phyloP scores from a whole-genome alignment of 2,113 vertebrate genomes.

The Thalassoma bifasciatum region DNA sequence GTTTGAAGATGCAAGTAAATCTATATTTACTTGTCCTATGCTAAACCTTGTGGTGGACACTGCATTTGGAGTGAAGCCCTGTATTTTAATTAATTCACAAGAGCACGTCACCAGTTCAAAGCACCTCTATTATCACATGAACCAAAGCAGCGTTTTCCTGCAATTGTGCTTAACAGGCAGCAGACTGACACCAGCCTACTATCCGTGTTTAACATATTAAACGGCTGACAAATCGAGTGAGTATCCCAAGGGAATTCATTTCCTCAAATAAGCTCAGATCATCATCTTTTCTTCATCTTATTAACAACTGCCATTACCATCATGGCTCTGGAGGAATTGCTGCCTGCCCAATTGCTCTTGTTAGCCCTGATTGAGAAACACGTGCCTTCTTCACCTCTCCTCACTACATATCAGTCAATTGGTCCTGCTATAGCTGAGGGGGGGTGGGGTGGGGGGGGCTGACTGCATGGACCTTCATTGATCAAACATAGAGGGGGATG shows the following conservation, averaged over 20 bases:
- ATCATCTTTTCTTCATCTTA: conserved; percentile 49
- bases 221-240: conserved; percentile 51
- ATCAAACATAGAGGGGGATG: conserved; percentile 49
- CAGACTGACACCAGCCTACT: conserved; percentile 61
- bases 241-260: conserved; percentile 50
- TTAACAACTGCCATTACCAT: conserved; percentile 50
- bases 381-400: conserved; percentile 10
- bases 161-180: conserved; percentile 39
- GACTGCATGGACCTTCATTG: conserved; percentile 63
- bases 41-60: background rate
- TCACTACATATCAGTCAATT: conserved; percentile 45
- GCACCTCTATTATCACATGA: conserved; percentile 30
- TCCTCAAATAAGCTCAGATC: conserved; percentile 55
- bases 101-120: background rate
- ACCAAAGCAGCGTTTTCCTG: conserved; percentile 27
- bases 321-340: conserved; percentile 14
- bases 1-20: background rate
- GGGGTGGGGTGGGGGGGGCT: conserved; percentile 1
- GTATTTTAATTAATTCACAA: conserved; percentile 1
- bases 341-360: conserved; percentile 10
- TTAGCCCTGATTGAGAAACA: conserved; percentile 41
- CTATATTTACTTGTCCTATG: background rate
- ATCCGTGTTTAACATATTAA: conserved; percentile 66
- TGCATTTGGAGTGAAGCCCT: background rate
- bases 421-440: conserved; percentile 49